These are phyloP conservation scores for Anastrepha obliqua DNA, from an alignment of 1,140 invertebrate genomes.

Conservation along the genomic window DNA sequence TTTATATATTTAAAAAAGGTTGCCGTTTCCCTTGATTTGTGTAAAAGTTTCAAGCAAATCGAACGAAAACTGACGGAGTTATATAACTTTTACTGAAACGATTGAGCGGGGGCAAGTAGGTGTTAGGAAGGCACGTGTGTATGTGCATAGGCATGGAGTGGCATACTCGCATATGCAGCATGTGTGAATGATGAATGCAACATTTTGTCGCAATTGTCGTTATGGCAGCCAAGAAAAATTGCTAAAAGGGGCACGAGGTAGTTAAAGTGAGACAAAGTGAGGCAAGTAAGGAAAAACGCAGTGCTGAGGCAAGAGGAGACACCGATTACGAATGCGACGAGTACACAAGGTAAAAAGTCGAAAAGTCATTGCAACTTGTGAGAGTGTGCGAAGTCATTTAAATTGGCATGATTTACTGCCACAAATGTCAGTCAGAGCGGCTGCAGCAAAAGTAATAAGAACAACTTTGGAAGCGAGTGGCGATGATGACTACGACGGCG, in stretches of 20 bases:
- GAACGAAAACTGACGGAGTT: no score
- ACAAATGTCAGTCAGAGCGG: conserved; percentile 42
- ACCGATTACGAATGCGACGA: neutral
- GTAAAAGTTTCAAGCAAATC: no score
- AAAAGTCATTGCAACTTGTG: conserved; percentile 32
- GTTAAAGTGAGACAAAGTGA: neutral
- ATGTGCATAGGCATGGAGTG: neutral
- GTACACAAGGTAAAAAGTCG: conserved; percentile 27
- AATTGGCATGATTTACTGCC: conserved; percentile 52
- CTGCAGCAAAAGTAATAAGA: neutral
- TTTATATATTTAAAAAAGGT: no score
- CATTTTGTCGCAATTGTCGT: conserved; percentile 48
- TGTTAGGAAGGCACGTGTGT: no score
- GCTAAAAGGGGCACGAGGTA: neutral
- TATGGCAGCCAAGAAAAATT: conserved; percentile 32
- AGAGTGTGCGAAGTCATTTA: conserved; percentile 45
- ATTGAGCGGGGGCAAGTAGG: no score
- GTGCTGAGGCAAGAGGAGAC: neutral
- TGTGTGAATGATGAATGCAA: conserved; percentile 51
- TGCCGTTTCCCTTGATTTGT: no score
- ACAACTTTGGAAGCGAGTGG: neutral
- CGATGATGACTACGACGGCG: neutral
- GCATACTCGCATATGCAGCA: conserved; percentile 25
- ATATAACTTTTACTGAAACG: no score
- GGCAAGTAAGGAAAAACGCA: neutral